Evolutionary conservation across 2,113 vertebrate genomes (phyloP).

Genomic region (Bufo bufo): DNA sequence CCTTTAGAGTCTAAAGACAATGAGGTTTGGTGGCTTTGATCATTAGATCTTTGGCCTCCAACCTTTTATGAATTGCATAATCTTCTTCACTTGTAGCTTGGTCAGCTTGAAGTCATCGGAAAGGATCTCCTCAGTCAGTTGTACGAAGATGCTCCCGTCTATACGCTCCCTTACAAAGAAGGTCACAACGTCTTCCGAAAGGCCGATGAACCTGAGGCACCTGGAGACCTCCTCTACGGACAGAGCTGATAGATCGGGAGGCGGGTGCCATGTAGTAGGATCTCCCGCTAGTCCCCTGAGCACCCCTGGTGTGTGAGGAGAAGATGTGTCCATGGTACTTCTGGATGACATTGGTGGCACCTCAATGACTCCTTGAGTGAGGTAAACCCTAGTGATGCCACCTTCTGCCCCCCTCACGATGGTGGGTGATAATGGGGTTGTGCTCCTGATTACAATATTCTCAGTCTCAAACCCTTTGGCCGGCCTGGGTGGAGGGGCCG

Average conservation of each 20-base stretch:
- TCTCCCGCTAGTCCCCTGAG: slow-evolving; percentile 65
- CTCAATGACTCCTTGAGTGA: slow-evolving; percentile 67
- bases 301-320: slow-evolving; percentile 55
- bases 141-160: slow-evolving; percentile 94
- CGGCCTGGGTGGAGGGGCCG: slow-evolving; percentile 67
- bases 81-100: slow-evolving; percentile 97
- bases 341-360: slow-evolving; percentile 66
- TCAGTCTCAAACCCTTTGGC: slow-evolving; percentile 71
- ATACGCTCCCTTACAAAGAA: slow-evolving; percentile 93
- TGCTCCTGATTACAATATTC: slow-evolving; percentile 66
- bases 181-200: slow-evolving; percentile 89
- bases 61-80: slow-evolving; percentile 98
- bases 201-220: slow-evolving; percentile 93
- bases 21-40: neutral
- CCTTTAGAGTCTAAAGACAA: neutral
- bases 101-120: slow-evolving; percentile 95
- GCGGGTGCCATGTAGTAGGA: slow-evolving; percentile 83
- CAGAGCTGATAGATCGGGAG: slow-evolving; percentile 85
- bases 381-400: slow-evolving; percentile 70
- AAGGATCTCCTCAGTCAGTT: slow-evolving; percentile 96
- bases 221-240: slow-evolving; percentile 94
- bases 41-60: slow-evolving; percentile 93
- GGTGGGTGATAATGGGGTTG: slow-evolving; percentile 72
- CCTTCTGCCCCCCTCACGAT: slow-evolving; percentile 76
- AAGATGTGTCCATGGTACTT: slow-evolving; percentile 56